Percentiles rank a stretch among this genome's conserved stretches.
Conservation (phyloP, 2,888 invertebrate species). For the Latrodectus hesperus region DNA sequence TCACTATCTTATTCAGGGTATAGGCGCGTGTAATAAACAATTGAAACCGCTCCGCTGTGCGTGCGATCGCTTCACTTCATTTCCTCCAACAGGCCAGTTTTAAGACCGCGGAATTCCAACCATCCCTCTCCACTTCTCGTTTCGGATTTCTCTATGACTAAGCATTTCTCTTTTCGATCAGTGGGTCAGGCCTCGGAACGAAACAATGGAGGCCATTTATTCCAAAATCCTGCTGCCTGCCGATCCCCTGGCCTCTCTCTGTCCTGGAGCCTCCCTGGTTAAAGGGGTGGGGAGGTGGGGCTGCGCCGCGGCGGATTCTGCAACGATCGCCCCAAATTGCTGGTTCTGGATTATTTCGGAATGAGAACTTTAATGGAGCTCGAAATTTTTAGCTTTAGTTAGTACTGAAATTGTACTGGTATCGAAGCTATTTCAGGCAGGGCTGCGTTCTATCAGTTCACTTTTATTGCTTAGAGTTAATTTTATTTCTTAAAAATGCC, state of each 20-base stretch:
- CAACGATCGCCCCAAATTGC: background rate
- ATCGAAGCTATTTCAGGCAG: constrained; percentile 6
- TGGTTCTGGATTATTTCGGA: no score
- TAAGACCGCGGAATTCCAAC: background rate
- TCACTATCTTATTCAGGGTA: background rate
- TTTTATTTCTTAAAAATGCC: no score
- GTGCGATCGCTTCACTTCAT: constrained; percentile 3
- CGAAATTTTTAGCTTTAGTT: no score
- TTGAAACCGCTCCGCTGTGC: background rate
- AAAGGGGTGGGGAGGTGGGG: background rate
- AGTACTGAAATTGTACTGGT: no score
- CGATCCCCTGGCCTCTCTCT: background rate
- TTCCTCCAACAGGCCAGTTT: background rate
- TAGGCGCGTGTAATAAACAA: background rate
- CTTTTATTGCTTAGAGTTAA: no score
- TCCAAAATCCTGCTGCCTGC: background rate
- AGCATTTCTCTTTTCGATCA: constrained; percentile 1
- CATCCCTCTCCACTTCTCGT: background rate
- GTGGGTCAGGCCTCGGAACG: background rate
- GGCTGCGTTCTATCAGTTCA: no score
- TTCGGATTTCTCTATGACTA: constrained; percentile 2
- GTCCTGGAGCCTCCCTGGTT: background rate
- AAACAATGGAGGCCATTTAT: constrained; percentile 5
- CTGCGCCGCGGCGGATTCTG: background rate
- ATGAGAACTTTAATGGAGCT: no score